A percentile compares a stretch with the other conserved stretches of the same genome.
Evolutionary conservation across 2,113 vertebrate genomes (phyloP).

Genomic region (Lutjanus erythropterus): DNA sequence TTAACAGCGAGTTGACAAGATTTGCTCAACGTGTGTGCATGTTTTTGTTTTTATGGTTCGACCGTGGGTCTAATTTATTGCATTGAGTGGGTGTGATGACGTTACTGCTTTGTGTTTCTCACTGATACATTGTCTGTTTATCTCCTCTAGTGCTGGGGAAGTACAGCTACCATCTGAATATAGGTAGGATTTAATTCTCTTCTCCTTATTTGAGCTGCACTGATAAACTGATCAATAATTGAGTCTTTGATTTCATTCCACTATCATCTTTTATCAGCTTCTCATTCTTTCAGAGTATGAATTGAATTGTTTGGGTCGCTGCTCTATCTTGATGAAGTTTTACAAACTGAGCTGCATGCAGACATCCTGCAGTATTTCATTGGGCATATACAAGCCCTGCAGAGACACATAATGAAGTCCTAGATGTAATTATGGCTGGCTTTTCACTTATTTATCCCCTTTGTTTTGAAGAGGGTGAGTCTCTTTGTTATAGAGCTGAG

Average conservation of each 20-base stretch:
- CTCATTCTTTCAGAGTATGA: background rate
- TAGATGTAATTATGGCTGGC: slow-evolving; percentile 40
- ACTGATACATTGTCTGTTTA: slow-evolving; percentile 10
- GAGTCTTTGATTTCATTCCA: background rate
- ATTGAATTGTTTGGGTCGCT: background rate
- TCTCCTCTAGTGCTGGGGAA: slow-evolving; percentile 91
- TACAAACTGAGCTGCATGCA: slow-evolving; percentile 13
- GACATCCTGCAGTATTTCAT: slow-evolving; percentile 41
- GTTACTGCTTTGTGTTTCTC: background rate
- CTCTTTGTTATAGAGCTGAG: slow-evolving; percentile 37
- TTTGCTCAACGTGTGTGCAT: background rate
- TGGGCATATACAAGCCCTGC: slow-evolving; percentile 17
- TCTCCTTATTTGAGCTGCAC: background rate
- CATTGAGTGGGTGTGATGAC: background rate
- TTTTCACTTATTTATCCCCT: slow-evolving; percentile 49
- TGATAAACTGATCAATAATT: slow-evolving; percentile 1
- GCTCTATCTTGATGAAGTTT: slow-evolving; percentile 40
- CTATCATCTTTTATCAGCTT: background rate
- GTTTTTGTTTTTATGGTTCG: slow-evolving; percentile 13
- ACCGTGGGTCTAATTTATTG: background rate
- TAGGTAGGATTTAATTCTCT: slow-evolving; percentile 83
- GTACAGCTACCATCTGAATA: slow-evolving; percentile 93
- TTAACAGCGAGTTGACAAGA: slow-evolving; percentile 5
- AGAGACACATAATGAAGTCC: slow-evolving; percentile 46
- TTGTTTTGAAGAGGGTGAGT: slow-evolving; percentile 36